Evolutionary conservation across 2,888 invertebrate species (phyloP).

Genomic region (Drosophila hamatofila): DNA sequence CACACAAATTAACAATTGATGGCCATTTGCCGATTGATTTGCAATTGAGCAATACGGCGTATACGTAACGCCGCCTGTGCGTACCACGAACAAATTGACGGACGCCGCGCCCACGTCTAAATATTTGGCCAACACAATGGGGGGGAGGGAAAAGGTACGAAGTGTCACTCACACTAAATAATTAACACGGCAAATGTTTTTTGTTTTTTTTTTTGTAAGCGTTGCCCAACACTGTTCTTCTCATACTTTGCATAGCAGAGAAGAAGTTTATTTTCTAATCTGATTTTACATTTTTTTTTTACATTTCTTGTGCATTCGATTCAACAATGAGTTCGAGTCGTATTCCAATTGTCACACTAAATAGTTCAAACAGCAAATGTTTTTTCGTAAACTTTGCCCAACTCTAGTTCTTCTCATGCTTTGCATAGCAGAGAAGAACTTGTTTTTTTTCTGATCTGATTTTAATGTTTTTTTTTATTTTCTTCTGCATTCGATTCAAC

Average conservation of each 20-base stretch:
- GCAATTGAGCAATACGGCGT: conserved; percentile 15
- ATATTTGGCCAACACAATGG: conserved; percentile 9
- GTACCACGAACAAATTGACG: neutral
- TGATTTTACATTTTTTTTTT: neutral
- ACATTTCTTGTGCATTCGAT: neutral
- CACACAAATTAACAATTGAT: conserved; percentile 43
- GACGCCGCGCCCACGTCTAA: conserved; percentile 2
- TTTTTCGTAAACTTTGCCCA: neutral
- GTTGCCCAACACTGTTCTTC: neutral
- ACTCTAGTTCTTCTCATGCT: neutral
- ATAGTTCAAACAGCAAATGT: neutral
- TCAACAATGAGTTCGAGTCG: neutral
- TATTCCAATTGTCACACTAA: too few relatives aligned
- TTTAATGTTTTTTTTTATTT: neutral
- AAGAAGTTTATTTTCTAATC: neutral
- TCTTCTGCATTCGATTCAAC: neutral
- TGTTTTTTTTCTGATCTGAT: neutral
- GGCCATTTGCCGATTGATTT: conserved; percentile 44
- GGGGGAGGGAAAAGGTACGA: neutral
- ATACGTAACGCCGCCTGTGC: conserved; percentile 8
- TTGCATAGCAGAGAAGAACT: neutral
- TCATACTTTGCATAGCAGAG: neutral
- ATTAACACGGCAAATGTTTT: neutral
- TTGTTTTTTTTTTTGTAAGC: neutral
- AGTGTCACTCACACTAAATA: neutral